Base-by-base conservation (phyloP, 2,888 invertebrate species). In the Spisula solida region DNA sequence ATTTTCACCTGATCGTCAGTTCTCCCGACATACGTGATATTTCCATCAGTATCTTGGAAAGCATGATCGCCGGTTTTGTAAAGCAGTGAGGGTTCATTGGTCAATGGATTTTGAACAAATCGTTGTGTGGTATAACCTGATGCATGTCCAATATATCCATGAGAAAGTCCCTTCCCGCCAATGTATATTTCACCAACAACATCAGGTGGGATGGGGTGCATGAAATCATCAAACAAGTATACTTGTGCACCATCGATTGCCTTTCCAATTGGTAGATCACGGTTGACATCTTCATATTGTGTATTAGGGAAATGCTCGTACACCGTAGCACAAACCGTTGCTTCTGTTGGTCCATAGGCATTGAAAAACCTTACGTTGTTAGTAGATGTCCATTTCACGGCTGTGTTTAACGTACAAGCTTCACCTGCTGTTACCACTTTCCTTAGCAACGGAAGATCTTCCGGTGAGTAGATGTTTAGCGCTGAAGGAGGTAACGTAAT, bases 361-460 rank as follows among this genome's bases (percentile, higher is more conserved):
- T 99, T 99, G 85, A 98, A 98, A 70, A 99, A 97, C 25, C 97
- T 97, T 91, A 98, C 98, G 31, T 88, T 82, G 18, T 83, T 90
- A 92, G 98, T 98, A 18, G 97, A 97, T 96, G 98, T 98, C 97
- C 98, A 99, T 94, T 98, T 97, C 66, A 97, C 97, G 0, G 98
- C 98, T 55, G 98, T 96, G 0, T 98, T 97, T 10, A 98, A 97
- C 20, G 98, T 97, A 0, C 99, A 97, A 0, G 98, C 98, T 96
- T 99, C 99, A 0, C 99, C 99, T 0, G 98, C 98, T 95, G 98
- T 98, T 20, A 99, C 97, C 98, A 98, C 98, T 0, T 98, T 97
- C 95, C 97, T 98, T 31, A 95, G 81, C 0, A 88, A 81, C 4
- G 93, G 93, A 12, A 94, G 81, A 29, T 94, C 98, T 97, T 82